phyloP scores from a whole-genome alignment of 2,888 invertebrate genomes.

The Hirtodrosophila alboralis region DNA sequence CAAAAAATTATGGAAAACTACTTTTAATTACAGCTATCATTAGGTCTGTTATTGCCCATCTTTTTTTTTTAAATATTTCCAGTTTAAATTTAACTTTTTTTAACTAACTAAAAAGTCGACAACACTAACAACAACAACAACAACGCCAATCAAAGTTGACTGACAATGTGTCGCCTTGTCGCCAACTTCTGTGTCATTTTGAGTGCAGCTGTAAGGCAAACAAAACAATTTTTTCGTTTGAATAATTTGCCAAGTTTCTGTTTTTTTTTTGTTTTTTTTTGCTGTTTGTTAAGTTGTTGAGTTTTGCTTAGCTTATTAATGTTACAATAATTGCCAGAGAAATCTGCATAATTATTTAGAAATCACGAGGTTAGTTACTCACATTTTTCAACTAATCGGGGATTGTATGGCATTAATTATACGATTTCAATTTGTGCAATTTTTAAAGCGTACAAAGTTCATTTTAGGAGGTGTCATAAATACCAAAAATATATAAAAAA shows the following conservation, averaged over 20 bases:
- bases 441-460: constrained; percentile 14
- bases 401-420: constrained; percentile 32
- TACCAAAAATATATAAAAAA: constrained; percentile 7
- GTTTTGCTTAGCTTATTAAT: constrained; percentile 57
- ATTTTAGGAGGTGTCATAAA: constrained; percentile 26
- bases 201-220: constrained; percentile 69
- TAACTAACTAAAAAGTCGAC: background rate
- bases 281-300: constrained; percentile 9
- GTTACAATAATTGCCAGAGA: constrained; percentile 69
- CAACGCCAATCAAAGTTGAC: constrained; percentile 43
- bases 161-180: constrained; percentile 51
- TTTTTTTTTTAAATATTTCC: too few species aligned
- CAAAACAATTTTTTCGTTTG: constrained; percentile 68
- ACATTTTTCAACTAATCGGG: constrained; percentile 24
- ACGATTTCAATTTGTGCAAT: constrained; percentile 16
- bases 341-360: constrained; percentile 79
- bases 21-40: too few species aligned
- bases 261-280: too few species aligned
- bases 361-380: constrained; percentile 73
- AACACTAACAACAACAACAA: constrained; percentile 21
- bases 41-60: too few species aligned
- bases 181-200: constrained; percentile 65
- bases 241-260: constrained; percentile 72
- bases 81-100: too few species aligned
- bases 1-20: too few species aligned